Percentiles rank a stretch among this genome's conserved stretches.
Conservation (phyloP, 2,888 invertebrate species). For the Copidosoma aretas region DNA sequence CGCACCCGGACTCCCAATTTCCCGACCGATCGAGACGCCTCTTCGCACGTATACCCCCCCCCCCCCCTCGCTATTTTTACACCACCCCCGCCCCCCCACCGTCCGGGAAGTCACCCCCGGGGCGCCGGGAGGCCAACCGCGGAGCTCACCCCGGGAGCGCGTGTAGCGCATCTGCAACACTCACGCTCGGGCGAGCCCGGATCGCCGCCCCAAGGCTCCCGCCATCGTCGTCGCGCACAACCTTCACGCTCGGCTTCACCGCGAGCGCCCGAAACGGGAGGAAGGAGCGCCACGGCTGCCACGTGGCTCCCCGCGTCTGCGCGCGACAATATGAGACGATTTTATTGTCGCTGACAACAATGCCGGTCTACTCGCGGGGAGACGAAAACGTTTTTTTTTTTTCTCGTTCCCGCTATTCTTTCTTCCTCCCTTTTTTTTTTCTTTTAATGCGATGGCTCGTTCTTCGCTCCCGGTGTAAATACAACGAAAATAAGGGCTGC, state of each 20-base stretch:
- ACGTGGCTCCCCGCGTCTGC: conserved; percentile 54
- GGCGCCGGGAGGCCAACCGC: conserved; percentile 25
- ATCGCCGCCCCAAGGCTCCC: conserved; percentile 44
- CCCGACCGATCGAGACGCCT: neutral
- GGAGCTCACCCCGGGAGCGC: neutral
- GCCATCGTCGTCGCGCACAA: too few species aligned
- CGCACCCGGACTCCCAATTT: too few species aligned
- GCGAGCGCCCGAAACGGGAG: conserved; percentile 26
- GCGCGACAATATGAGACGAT: conserved; percentile 51
- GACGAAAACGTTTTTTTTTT: conserved; percentile 11
- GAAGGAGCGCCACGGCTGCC: conserved; percentile 47
- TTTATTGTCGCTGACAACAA: conserved; percentile 52
- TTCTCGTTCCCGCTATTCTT: neutral
- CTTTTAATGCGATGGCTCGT: neutral
- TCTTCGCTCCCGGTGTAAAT: neutral
- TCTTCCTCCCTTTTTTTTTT: neutral
- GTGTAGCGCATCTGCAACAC: conserved; percentile 38
- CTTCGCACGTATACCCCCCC: neutral
- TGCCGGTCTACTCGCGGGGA: conserved; percentile 14
- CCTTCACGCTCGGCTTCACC: conserved; percentile 37
- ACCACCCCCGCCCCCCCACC: neutral
- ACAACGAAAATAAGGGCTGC: neutral
- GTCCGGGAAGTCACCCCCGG: neutral
- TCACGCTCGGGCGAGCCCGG: conserved; percentile 42
- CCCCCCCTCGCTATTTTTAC: conserved; percentile 26